Evolutionary conservation across 92 coral and sea anemone genomes (phyloP), one percentile per base, ranked within the genome.

Genomic region (Umimayanthus chanpuru): DNA sequence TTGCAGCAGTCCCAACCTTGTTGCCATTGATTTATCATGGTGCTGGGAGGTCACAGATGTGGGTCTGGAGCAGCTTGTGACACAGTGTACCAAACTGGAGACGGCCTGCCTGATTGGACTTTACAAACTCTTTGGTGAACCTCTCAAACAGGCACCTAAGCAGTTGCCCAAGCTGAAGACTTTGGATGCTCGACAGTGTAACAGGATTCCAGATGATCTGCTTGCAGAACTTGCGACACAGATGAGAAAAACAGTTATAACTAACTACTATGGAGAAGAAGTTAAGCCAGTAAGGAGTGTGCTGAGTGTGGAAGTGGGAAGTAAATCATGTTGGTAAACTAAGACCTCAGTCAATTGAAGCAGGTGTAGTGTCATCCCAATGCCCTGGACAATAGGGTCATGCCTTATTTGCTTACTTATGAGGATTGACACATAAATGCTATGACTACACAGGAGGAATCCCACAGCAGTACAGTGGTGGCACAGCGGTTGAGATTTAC

Each of bases 21-120:
- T 86, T 28, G 82, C 88, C 29, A 87, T 97, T 25, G 93, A 97
- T 70, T 92, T 97, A 23, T 94, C 99, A 11, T 97, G 99, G 99
- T 97, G 99, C 77, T 97, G 99, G 97, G 93, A 90, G 65, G 82
- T 97, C 26, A 92, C 97, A 72, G 99, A 97, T 88, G 90, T 49
- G 25, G 99, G 99, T 40, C 92, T 97, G n/a, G 73, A 83, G 8
- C 90, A 89, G 76, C 90, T 97, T 55, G 85, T 97, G 25, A 38
- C 49, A 70, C 90, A 86, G 15, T 95, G 99, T 47, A 79, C 68
- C 71, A 85, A 79, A 36, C 88, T 97, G 93, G 81, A 90, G 90
- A 86, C 82, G 41, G 83, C 94, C 67, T 91, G 81, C 41, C 88
- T 97, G 32, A 86, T 94, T 85, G 99, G 99, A 40, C 79, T 94